Evolutionary conservation across 2,888 invertebrate species (phyloP), one percentile per base, ranked within the genome.

Genomic region (Caenorhabditis macrosperma): DNA sequence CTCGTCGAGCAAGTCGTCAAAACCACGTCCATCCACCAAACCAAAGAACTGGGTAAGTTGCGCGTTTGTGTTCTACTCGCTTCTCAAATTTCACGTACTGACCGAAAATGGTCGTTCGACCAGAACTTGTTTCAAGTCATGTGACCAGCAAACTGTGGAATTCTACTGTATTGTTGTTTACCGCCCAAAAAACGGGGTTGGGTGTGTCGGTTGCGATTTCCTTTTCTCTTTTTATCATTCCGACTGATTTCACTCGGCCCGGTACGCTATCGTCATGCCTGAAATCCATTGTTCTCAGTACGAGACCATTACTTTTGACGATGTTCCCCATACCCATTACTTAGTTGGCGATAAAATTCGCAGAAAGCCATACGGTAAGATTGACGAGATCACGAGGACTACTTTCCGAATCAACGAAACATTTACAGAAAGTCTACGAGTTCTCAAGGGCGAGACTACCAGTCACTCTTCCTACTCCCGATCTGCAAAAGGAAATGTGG

Each of bases 401-500:
- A 26, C 22, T 10, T 46, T 44, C 46, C 54, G 44, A 30, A 30
- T 44, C 22, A 41, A 30, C 4, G 1, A 66, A 17, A 35, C 20
- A 24, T 28, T 44, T 72, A 30, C 74, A 78, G 78, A 81, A 48
- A 81, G 71, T 44, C 57, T 81, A 15, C 72, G 88, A 33, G 85
- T 90, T 12, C 82, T 89, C 59, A 88, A 88, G 81, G 90, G 92
- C 2, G 92, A 92, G 84, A 92, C 92, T 71, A 91, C 92, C 17
- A 91, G 92, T 77, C 92, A 92, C 83, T 92, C 92, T 1, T 92
- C 92, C 12, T 92, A 91, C 90, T 92, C 92, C 85, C 88, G 92
- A 75, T 91, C 91, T 22, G 92, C 92, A 50, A 92, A 92, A 82
- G 92, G 92, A 46, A 91, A 92, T 35, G 90, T 92, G 46, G 89